Base-by-base conservation (phyloP, 2,113 vertebrate species). In the Tichodroma muraria region DNA sequence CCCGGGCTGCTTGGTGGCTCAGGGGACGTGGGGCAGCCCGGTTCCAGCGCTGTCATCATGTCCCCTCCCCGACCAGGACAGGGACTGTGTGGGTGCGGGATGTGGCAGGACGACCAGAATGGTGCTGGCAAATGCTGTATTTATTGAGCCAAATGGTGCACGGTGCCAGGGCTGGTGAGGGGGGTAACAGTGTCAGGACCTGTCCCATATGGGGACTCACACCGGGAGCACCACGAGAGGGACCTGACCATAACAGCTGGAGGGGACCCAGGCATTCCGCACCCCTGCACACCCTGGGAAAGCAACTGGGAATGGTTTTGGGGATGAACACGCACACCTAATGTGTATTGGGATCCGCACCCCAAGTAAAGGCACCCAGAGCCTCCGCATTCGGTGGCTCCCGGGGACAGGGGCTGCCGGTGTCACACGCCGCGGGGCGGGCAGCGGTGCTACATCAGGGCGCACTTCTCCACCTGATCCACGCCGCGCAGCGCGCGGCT, bases 401-500 rank as follows among this genome's bases (percentile, higher is more conserved):
- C 45, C 5, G 9, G 30, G 53, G 18, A 13, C 49, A 10, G 63
- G 24, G 1, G 1, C 52, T 50, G 65, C 23, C 1, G 6, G 2
- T 15, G 52, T 15, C 56, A 5, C 53, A 42, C 1, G 4, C 31
- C 3, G 3, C 49, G 24, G 30, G 71, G 20, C 1, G 5, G 38
- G 65, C 57, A 42, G 59, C 3, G 8, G 2, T 2, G 16, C 95
- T 94, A 97, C 97, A 97, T 97, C 66, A 97, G 50, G 25, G 27
- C 11, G 11, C 97, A 96, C 53, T 95, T 98, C 37, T 96, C 97
- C 45, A 82, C 93, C 44, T 92, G 96, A 0, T 49, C 94, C 63
- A 79, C 16, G 1, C 96, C 81, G 47, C 97, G 97, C 71, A 98
- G 94, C 2, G 78, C 89, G 94, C 79, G 98, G 89, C 6, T 98